Percentiles rank a stretch among this genome's conserved stretches.
These are phyloP conservation scores for Apamea sordens DNA, from an alignment of 2,888 invertebrate species.

Conservation along the genomic window DNA sequence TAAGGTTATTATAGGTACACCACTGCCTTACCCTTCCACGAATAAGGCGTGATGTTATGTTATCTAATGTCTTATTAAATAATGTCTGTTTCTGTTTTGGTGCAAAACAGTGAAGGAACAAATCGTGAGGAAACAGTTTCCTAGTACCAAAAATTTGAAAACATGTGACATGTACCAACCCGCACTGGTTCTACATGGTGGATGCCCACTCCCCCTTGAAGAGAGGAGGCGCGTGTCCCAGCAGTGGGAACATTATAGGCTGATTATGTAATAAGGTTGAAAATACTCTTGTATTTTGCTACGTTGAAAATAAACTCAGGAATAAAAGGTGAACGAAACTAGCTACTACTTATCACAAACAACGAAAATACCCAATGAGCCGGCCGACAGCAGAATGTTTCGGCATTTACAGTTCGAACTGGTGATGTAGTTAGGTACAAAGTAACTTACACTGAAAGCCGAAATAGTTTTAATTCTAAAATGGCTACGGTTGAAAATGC, in stretches of 20 bases:
- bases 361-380: slow-evolving; percentile 26
- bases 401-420: background rate
- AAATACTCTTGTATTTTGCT: no score
- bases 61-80: no score
- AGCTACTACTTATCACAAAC: background rate
- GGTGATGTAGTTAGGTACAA: slow-evolving; percentile 1
- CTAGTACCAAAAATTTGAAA: no score
- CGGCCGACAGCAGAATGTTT: background rate
- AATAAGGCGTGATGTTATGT: background rate
- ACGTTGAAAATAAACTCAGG: background rate
- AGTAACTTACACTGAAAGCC: background rate
- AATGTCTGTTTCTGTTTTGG: background rate
- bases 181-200: no score
- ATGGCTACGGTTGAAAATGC: background rate
- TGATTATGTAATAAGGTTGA: background rate
- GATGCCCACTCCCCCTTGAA: no score
- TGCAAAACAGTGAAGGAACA: no score
- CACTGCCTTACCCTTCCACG: background rate
- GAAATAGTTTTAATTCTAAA: slow-evolving; percentile 8
- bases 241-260: no score
- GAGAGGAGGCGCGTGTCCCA: no score
- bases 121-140: no score
- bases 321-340: slow-evolving; percentile 5
- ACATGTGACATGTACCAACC: no score
- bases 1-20: no score